Conservation (phyloP, 2,888 invertebrate species). For the Auanema sp. region DNA sequence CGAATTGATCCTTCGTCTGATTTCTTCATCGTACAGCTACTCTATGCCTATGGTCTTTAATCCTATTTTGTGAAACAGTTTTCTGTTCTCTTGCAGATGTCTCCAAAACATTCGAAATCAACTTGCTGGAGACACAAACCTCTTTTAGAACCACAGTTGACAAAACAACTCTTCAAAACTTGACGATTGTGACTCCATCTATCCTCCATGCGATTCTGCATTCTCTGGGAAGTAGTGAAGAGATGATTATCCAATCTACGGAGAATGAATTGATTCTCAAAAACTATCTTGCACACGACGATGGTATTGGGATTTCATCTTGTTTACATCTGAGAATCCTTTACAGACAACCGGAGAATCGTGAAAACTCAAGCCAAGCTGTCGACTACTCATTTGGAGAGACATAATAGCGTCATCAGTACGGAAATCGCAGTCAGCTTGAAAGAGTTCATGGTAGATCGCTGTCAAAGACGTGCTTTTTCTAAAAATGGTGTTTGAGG, state of each 20-base stretch:
- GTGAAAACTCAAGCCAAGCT: conserved; percentile 18
- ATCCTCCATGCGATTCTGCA: no score
- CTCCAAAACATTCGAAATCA: conserved; percentile 25
- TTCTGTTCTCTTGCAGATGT: conserved; percentile 23
- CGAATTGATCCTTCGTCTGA: conserved; percentile 15
- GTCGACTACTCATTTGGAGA: not conserved
- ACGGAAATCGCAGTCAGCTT: conserved; percentile 11
- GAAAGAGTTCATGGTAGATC: conserved; percentile 17
- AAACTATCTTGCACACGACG: conserved; percentile 9
- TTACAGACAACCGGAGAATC: not conserved
- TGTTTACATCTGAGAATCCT: not conserved
- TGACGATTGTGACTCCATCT: conserved; percentile 7
- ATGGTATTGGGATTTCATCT: not conserved
- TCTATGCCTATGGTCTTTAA: conserved; percentile 9
- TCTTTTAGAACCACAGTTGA: conserved; percentile 16
- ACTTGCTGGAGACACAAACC: conserved; percentile 25
- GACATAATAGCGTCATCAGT: not conserved
- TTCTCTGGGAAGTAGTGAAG: conserved; percentile 8
- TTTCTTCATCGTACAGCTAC: conserved; percentile 9
- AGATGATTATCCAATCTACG: conserved; percentile 9
- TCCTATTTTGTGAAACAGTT: not conserved
- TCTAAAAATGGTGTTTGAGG: conserved; percentile 8
- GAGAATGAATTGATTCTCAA: conserved; percentile 16
- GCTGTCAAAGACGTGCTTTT: not conserved
- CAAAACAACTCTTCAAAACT: conserved; percentile 7